phyloP scores from a whole-genome alignment of 2,113 vertebrate genomes.

The Xyliphius kryptos region DNA sequence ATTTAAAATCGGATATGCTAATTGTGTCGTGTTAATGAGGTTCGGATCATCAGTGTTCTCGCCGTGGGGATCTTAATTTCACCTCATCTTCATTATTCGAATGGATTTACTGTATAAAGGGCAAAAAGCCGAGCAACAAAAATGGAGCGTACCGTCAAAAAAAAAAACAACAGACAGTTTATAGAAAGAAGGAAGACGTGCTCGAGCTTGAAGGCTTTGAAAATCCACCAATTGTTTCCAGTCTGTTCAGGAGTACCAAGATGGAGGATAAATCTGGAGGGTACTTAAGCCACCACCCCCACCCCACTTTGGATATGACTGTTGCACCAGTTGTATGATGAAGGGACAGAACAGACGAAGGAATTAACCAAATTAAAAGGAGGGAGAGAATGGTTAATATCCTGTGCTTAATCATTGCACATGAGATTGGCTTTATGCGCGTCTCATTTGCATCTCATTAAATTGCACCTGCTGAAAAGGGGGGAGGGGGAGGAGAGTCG shows the following conservation, averaged over 20 bases:
- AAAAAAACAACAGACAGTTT: no score
- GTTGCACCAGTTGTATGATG: constrained; percentile 22
- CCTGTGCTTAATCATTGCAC: constrained; percentile 84
- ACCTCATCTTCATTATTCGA: constrained; percentile 70
- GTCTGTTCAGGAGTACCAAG: no score
- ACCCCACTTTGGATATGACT: constrained; percentile 22
- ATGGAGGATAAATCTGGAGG: constrained; percentile 30
- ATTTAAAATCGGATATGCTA: no score
- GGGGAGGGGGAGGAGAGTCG: no score
- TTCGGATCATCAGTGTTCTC: constrained; percentile 71
- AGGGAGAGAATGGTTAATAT: constrained; percentile 67
- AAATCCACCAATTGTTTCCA: no score
- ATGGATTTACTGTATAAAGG: constrained; percentile 73
- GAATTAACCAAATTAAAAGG: constrained; percentile 33
- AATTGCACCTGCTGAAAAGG: constrained; percentile 50
- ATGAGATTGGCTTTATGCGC: constrained; percentile 84
- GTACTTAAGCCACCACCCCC: no score
- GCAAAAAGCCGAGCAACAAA: constrained; percentile 13
- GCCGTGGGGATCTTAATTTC: constrained; percentile 66
- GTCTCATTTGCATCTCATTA: constrained; percentile 92
- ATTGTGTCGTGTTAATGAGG: constrained; percentile 82
- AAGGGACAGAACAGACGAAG: no score
- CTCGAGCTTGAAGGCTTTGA: no score
- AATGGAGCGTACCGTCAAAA: no score
- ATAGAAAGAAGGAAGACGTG: no score